Evolutionary conservation across 2,888 invertebrate genomes (phyloP).

Genomic region (Sericinus montela): DNA sequence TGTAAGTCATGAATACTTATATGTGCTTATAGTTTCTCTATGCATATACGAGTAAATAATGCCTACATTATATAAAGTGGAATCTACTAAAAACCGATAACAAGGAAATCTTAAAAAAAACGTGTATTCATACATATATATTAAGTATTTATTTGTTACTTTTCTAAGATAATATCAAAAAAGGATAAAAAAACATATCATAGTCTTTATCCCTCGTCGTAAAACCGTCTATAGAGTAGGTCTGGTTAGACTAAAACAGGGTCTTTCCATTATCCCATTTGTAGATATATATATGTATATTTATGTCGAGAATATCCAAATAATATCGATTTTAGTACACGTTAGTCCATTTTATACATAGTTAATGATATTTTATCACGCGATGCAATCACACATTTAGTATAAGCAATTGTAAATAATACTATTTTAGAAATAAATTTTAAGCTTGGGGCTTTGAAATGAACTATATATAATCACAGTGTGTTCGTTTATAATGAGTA

Average conservation of each 20-base stretch:
- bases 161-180: no score
- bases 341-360: conserved; percentile 49
- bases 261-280: conserved; percentile 63
- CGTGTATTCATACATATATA: no score
- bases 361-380: conserved; percentile 34
- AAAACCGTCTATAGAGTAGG: conserved; percentile 43
- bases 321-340: conserved; percentile 45
- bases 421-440: conserved; percentile 24
- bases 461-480: conserved; percentile 29
- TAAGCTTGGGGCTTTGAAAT: conserved; percentile 37
- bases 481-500: conserved; percentile 21
- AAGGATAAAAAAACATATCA: no score
- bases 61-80: no score
- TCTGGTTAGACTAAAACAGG: conserved; percentile 58
- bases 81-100: no score
- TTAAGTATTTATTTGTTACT: no score
- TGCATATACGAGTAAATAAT: no score
- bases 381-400: conserved; percentile 39
- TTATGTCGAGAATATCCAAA: conserved; percentile 56
- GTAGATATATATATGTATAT: conserved; percentile 52
- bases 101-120: no score
- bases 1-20: no score
- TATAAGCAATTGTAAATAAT: conserved; percentile 33
- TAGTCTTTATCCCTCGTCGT: conserved; percentile 3
- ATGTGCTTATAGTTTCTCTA: no score